Evolutionary conservation across 2,888 invertebrate species (phyloP).

Genomic region (Cerceris ruficornis): DNA sequence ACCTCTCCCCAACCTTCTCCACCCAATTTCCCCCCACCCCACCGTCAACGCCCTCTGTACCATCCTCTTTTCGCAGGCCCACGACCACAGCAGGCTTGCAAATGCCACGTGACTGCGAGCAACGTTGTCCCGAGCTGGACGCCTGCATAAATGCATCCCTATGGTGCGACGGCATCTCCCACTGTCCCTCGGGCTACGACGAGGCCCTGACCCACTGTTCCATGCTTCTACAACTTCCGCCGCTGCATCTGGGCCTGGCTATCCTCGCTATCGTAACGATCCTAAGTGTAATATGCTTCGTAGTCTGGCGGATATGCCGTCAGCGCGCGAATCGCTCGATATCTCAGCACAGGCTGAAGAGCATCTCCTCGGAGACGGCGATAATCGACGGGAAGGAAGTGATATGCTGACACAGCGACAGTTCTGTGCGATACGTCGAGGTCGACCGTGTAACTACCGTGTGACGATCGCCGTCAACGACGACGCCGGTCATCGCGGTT

Average conservation of each 20-base stretch:
- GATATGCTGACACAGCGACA: constrained; percentile 98
- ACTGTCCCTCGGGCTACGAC: constrained; percentile 84
- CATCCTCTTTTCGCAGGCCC: too few relatives aligned
- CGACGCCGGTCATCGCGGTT: constrained; percentile 29
- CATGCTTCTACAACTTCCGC: constrained; percentile 89
- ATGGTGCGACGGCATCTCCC: constrained; percentile 82
- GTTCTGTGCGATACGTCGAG: constrained; percentile 96
- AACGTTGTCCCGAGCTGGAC: constrained; percentile 80
- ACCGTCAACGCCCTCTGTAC: too few relatives aligned
- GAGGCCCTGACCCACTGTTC: constrained; percentile 91
- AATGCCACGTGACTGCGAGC: constrained; percentile 85
- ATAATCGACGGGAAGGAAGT: constrained; percentile 93
- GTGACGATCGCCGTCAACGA: constrained; percentile 84
- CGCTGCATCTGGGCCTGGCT: constrained; percentile 86
- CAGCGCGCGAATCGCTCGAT: constrained; percentile 89
- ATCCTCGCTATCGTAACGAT: constrained; percentile 80
- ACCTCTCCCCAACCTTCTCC: background rate
- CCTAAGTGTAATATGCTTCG: constrained; percentile 74
- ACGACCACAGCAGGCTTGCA: constrained; percentile 83
- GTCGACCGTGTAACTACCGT: constrained; percentile 95
- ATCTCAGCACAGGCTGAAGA: constrained; percentile 90
- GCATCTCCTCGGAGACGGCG: constrained; percentile 91
- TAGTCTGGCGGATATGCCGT: constrained; percentile 82
- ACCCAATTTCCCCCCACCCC: too few relatives aligned
- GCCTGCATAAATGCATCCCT: constrained; percentile 81